A percentile compares a stretch with the other conserved stretches of the same genome.
Evolutionary conservation across 2,888 invertebrate genomes (phyloP).

Genomic region (Drosophila subsilvestris): DNA sequence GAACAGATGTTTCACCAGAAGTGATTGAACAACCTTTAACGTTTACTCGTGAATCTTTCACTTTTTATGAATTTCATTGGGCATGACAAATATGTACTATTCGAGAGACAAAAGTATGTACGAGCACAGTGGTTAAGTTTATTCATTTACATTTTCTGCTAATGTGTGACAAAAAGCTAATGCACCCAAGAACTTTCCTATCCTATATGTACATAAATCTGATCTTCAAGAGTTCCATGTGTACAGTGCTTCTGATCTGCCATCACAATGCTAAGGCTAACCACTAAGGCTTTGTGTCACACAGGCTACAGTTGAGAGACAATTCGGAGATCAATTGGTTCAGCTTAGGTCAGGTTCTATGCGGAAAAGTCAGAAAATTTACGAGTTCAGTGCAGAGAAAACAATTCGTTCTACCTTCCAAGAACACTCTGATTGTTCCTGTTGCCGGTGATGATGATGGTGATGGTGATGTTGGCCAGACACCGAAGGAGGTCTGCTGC

Average conservation of each 20-base stretch:
- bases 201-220: too few relatives aligned
- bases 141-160: neutral
- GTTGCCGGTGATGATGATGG: slow-evolving; percentile 29
- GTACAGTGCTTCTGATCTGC: neutral
- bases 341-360: slow-evolving; percentile 3
- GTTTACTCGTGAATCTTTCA: slow-evolving; percentile 46
- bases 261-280: neutral
- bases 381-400: slow-evolving; percentile 23
- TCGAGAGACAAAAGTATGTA: neutral
- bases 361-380: slow-evolving; percentile 26
- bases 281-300: neutral
- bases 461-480: slow-evolving; percentile 44
- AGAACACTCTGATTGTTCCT: slow-evolving; percentile 49
- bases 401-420: slow-evolving; percentile 55
- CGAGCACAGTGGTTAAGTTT: neutral
- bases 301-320: neutral
- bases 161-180: neutral
- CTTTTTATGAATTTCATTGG: slow-evolving; percentile 46
- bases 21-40: slow-evolving; percentile 43
- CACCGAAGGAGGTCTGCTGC: slow-evolving; percentile 68
- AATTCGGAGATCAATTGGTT: slow-evolving; percentile 12
- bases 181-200: neutral
- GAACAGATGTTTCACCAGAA: slow-evolving; percentile 58
- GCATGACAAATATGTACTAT: slow-evolving; percentile 33
- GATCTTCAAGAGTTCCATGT: neutral